Evolutionary conservation across 2,888 invertebrate genomes (phyloP).

Genomic region (Congeria kusceri): DNA sequence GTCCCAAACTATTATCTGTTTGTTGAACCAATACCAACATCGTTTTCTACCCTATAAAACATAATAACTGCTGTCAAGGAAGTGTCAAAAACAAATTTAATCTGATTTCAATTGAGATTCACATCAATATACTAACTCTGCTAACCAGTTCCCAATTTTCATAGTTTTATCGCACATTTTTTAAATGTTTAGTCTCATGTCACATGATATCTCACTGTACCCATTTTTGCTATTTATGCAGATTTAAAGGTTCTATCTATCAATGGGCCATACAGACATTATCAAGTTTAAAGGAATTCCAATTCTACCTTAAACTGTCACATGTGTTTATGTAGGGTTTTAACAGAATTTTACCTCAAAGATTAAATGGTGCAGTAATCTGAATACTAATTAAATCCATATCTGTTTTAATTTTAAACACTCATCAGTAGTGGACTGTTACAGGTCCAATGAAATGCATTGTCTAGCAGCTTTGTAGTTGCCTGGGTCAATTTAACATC

Average conservation of each 20-base stretch:
- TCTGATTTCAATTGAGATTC: neutral
- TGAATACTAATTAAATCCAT: slow-evolving; percentile 31
- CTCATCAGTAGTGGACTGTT: neutral
- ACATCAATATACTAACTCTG: no score
- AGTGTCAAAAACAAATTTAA: slow-evolving; percentile 38
- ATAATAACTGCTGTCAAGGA: slow-evolving; percentile 30
- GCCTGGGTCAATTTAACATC: slow-evolving; percentile 9
- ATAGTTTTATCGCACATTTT: neutral
- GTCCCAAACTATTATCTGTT: neutral
- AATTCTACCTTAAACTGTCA: slow-evolving; percentile 6
- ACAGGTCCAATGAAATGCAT: neutral
- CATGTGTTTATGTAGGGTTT: slow-evolving; percentile 7
- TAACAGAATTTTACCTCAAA: neutral
- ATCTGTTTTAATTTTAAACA: slow-evolving; percentile 13
- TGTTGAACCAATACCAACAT: slow-evolving; percentile 19
- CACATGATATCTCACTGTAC: slow-evolving; percentile 1
- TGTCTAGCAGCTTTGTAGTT: neutral
- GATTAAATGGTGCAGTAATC: slow-evolving; percentile 2
- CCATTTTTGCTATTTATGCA: neutral
- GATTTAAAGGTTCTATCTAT: slow-evolving; percentile 5
- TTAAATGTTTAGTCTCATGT: neutral
- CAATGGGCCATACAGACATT: slow-evolving; percentile 1
- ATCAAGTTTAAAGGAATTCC: slow-evolving; percentile 4
- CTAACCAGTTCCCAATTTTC: neutral
- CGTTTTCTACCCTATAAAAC: slow-evolving; percentile 50